Evolutionary conservation across 2,888 invertebrate genomes (phyloP), one percentile per base, ranked within the genome.

Genomic region (Blastobasis adustella): DNA sequence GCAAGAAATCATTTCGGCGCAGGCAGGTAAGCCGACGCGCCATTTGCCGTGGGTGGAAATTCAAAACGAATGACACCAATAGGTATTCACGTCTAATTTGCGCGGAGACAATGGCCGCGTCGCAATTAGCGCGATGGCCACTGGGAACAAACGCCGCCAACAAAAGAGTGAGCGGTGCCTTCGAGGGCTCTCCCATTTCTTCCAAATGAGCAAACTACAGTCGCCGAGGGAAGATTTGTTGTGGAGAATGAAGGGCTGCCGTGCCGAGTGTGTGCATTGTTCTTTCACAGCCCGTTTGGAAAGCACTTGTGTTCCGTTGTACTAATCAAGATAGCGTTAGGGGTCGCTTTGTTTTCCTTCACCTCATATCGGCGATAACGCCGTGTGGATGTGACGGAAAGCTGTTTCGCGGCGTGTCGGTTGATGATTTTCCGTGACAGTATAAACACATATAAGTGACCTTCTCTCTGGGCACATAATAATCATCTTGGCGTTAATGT

Each of bases 171-270:
- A 67, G 71, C 71, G 69, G 70, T 73, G 7, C 7, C 73, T 72
- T 73, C 69, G 72, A 63, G 69, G 67, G 67, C 63, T 77, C 79
- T 84, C 83, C 83, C 86, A 82, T 84, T 83, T 83, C 86, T 86
- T 86, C 86, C 86, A 86, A 87, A 86, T 87, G 87, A 87, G 82
- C 87, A 86, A 84, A 84, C 86, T 84, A 83, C 78, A 76, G 74
- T 67, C 73, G 65, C 72, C 69, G 69, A 70, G 82, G 82, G 80
- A 82, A 83, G 79, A 82, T 82, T 82, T 81, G 82, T 82, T 80
- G 80, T 52, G 44, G 43, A 50, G 78, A 78, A 74, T 71, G 79
- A 82, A 82, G 82, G 79, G 82, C 74, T 65, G 67, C 23, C 23
- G 23, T 23, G 23, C 67, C 63, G 77, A 81, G 80, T 81, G 73